Evolutionary conservation across 2,888 invertebrate genomes (phyloP).

Genomic region (Lepidonotus clava): DNA sequence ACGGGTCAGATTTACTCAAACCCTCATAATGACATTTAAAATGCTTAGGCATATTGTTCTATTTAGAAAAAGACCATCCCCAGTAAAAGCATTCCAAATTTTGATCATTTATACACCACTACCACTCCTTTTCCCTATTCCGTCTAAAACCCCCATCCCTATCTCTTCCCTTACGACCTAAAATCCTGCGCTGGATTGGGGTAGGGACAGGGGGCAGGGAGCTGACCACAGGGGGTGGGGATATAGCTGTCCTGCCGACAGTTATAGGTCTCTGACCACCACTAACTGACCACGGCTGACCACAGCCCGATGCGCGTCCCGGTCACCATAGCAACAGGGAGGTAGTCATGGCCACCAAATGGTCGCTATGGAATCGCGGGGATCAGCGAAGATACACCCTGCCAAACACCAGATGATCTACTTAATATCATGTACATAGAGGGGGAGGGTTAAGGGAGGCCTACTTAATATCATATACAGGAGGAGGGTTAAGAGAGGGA

Average conservation of each 20-base stretch:
- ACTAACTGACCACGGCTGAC: constrained; percentile 25
- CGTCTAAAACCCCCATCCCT: too few species aligned
- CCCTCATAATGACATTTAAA: too few species aligned
- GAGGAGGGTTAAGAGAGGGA: neutral
- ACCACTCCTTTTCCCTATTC: too few species aligned
- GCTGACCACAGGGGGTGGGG: constrained; percentile 27
- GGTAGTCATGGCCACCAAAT: constrained; percentile 6
- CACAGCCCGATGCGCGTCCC: neutral
- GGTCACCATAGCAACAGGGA: constrained; percentile 2
- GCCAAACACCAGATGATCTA: neutral
- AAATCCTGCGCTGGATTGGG: too few species aligned
- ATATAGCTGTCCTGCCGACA: constrained; percentile 35
- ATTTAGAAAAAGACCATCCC: too few species aligned
- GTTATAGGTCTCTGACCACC: constrained; percentile 42
- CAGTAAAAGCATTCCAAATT: too few species aligned
- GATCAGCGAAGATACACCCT: neutral
- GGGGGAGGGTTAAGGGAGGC: too few species aligned
- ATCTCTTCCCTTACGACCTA: too few species aligned
- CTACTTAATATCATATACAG: neutral
- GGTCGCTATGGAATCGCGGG: constrained; percentile 13
- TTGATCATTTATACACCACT: too few species aligned
- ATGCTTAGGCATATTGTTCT: too few species aligned
- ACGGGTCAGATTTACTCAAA: too few species aligned
- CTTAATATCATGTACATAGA: neutral
- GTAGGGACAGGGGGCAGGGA: neutral